These are phyloP conservation scores for Athalia circularis DNA, from an alignment of 2,888 invertebrate genomes.

Conservation along the genomic window DNA sequence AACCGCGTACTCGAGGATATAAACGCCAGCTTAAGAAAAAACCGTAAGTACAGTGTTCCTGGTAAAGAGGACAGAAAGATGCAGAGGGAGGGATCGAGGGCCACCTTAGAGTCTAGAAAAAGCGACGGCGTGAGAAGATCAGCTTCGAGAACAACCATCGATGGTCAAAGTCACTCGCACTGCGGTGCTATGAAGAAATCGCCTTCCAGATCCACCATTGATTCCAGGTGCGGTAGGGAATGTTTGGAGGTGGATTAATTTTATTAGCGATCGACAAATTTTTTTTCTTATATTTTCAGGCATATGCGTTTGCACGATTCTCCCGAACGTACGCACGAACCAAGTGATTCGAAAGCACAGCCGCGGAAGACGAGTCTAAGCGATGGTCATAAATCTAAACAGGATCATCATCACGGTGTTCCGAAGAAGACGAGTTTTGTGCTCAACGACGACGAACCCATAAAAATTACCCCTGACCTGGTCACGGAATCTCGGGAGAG, in stretches of 20 bases:
- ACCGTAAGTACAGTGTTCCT: conserved; percentile 53
- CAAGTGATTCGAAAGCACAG: conserved; percentile 48
- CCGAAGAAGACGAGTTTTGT: conserved; percentile 59
- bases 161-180: conserved; percentile 47
- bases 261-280: neutral
- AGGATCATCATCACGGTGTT: conserved; percentile 48
- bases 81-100: conserved; percentile 58
- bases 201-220: conserved; percentile 61
- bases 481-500: conserved; percentile 26
- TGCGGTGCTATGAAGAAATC: conserved; percentile 57
- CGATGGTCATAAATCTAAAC: conserved; percentile 54
- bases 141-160: conserved; percentile 52
- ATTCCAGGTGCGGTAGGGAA: conserved; percentile 60
- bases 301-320: conserved; percentile 59
- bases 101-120: conserved; percentile 58
- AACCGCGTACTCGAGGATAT: conserved; percentile 63
- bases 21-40: conserved; percentile 61
- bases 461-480: conserved; percentile 38
- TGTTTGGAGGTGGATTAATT: neutral
- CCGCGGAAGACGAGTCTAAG: conserved; percentile 58
- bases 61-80: conserved; percentile 58
- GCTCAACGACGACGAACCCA: conserved; percentile 52
- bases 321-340: conserved; percentile 56
- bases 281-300: conserved; percentile 49
- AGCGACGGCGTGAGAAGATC: conserved; percentile 51